Percentiles rank a stretch among this genome's conserved stretches.
Evolutionary conservation across 2,888 invertebrate genomes (phyloP).

Genomic region (Xestia c-nigrum): DNA sequence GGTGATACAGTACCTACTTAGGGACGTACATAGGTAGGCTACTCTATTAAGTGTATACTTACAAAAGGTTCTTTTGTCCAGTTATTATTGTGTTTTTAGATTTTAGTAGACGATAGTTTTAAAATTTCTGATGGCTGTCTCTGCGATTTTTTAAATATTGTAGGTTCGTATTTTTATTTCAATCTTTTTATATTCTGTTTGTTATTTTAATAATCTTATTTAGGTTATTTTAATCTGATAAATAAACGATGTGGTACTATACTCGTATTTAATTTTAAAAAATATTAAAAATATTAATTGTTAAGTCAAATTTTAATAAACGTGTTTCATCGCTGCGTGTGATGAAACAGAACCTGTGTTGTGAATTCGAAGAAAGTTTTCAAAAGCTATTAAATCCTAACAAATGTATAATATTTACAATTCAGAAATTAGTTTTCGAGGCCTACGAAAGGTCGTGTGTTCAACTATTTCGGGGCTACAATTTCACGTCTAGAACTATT

Average conservation of each 20-base stretch:
- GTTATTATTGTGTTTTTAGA: conserved; percentile 4
- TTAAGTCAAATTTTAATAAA: too few species aligned
- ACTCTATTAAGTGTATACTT: conserved; percentile 1
- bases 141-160: background rate
- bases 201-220: background rate
- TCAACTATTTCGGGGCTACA: conserved; percentile 35
- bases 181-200: background rate
- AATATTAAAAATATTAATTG: too few species aligned
- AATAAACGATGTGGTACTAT: background rate
- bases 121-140: background rate
- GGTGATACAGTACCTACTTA: conserved; percentile 19
- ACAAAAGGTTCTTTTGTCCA: conserved; percentile 21
- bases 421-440: conserved; percentile 6
- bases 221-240: background rate
- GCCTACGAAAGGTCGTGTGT: conserved; percentile 23
- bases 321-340: background rate
- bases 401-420: conserved; percentile 11
- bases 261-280: too few species aligned
- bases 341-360: background rate
- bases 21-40: background rate
- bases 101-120: conserved; percentile 4
- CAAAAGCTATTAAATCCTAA: background rate
- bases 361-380: background rate
- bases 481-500: conserved; percentile 42
- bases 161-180: background rate